phyloP scores from a whole-genome alignment of 2,888 invertebrate genomes.

The Shargacucullia verbasci region DNA sequence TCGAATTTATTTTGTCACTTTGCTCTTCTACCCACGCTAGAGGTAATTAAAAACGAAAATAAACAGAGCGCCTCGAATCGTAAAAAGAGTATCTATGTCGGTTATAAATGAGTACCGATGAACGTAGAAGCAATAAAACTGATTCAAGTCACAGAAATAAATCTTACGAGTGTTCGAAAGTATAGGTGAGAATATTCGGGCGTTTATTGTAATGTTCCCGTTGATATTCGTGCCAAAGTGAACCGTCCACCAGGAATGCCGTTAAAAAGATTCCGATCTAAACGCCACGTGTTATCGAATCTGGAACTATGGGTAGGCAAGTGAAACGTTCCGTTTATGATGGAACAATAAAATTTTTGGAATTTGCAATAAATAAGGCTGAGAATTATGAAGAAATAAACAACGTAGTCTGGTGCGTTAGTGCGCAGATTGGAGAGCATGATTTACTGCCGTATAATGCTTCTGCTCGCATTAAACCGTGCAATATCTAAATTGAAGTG shows the following conservation, averaged over 20 bases:
- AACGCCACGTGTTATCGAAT: slow-evolving; percentile 77
- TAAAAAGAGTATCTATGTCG: slow-evolving; percentile 87
- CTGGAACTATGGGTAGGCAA: slow-evolving; percentile 61
- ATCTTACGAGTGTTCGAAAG: slow-evolving; percentile 81
- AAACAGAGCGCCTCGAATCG: slow-evolving; percentile 88
- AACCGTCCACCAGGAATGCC: slow-evolving; percentile 72
- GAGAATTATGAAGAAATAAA: slow-evolving; percentile 72
- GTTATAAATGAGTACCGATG: slow-evolving; percentile 88
- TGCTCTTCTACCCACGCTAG: slow-evolving; percentile 80
- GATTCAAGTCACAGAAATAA: slow-evolving; percentile 87
- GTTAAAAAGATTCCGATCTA: slow-evolving; percentile 74
- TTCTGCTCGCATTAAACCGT: slow-evolving; percentile 56
- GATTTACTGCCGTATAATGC: slow-evolving; percentile 65
- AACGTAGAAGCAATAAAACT: slow-evolving; percentile 86
- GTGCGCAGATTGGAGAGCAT: slow-evolving; percentile 61
- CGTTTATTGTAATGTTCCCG: slow-evolving; percentile 74
- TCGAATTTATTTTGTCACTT: slow-evolving; percentile 84
- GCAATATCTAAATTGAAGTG: slow-evolving; percentile 56
- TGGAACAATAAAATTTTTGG: slow-evolving; percentile 75
- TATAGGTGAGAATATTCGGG: slow-evolving; percentile 79
- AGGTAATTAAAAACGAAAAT: slow-evolving; percentile 90
- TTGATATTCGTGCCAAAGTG: slow-evolving; percentile 71
- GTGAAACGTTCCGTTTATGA: slow-evolving; percentile 69
- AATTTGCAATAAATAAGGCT: slow-evolving; percentile 77
- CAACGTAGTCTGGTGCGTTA: slow-evolving; percentile 64